Conservation (phyloP, 1,140 invertebrate species). For the Eriosoma lanigerum region DNA sequence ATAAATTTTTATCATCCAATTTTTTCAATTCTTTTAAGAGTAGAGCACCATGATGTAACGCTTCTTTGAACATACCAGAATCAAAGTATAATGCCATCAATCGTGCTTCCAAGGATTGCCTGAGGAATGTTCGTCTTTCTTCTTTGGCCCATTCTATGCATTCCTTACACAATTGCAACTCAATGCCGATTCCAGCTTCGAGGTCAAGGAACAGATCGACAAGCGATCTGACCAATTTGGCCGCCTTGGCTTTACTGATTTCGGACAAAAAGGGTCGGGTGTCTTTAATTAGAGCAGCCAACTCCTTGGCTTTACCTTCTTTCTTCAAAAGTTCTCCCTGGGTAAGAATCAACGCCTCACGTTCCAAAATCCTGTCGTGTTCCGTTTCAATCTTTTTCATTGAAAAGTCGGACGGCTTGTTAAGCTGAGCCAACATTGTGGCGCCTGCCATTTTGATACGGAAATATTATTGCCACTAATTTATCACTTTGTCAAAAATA, state of each 20-base stretch:
- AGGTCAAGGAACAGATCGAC: conserved; percentile 98
- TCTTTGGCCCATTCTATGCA: conserved; percentile 99
- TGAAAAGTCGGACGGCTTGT: conserved; percentile 58
- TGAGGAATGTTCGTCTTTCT: conserved; percentile 93
- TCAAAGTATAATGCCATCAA: conserved; percentile 94
- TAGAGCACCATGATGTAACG: conserved; percentile 77
- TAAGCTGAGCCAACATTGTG: conserved; percentile 78
- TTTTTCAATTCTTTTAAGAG: conserved; percentile 96
- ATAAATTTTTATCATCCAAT: conserved; percentile 96
- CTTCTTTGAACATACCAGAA: conserved; percentile 85
- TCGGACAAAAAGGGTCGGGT: conserved; percentile 90
- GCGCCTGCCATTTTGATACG: conserved; percentile 74
- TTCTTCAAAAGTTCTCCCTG: conserved; percentile 87
- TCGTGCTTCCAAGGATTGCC: conserved; percentile 92
- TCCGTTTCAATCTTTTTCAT: conserved; percentile 64
- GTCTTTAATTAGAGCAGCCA: conserved; percentile 89
- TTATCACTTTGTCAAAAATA: no score
- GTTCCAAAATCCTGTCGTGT: conserved; percentile 79
- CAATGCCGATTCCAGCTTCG: conserved; percentile 89
- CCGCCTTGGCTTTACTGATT: conserved; percentile 98
- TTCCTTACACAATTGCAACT: conserved; percentile 87
- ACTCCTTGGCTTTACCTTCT: conserved; percentile 88
- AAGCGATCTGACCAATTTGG: conserved; percentile 92
- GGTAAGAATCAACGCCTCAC: conserved; percentile 87
- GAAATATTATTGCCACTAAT: neutral